Percentiles rank a stretch among this genome's conserved stretches.
Evolutionary conservation across 1,140 invertebrate species (phyloP).

Genomic region (Nasonia longicornis): DNA sequence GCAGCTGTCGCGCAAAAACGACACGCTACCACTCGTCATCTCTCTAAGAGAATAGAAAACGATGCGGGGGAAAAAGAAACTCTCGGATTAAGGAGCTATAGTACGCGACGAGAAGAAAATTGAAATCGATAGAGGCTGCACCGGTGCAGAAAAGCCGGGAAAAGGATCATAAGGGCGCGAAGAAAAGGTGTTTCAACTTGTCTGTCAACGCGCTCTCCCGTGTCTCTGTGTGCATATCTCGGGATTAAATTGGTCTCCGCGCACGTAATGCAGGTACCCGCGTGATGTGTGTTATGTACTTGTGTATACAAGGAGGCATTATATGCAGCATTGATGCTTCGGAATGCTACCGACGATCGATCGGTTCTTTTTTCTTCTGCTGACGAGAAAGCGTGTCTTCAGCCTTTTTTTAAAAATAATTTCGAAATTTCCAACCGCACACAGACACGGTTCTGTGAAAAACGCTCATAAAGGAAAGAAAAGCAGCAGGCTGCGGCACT

Average conservation of each 20-base stretch:
- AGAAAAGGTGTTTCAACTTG: conserved; percentile 50
- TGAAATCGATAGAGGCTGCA: conserved; percentile 26
- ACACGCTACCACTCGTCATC: background rate
- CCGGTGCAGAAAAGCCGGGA: background rate
- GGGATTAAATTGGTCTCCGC: conserved; percentile 27
- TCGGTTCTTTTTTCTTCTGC: no score
- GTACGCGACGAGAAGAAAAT: conserved; percentile 3
- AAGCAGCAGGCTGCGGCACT: background rate
- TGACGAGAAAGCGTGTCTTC: no score
- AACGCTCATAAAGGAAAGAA: conserved; percentile 17
- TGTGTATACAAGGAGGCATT: background rate
- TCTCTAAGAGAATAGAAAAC: background rate
- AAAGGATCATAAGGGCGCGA: background rate
- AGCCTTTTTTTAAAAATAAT: background rate
- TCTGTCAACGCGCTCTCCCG: conserved; percentile 32
- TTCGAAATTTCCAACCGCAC: background rate
- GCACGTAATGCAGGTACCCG: conserved; percentile 39
- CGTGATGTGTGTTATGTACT: conserved; percentile 1
- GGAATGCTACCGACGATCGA: background rate
- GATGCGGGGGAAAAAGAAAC: background rate
- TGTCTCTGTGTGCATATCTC: conserved; percentile 36
- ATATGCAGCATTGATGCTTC: background rate
- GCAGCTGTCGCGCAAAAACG: background rate
- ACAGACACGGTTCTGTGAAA: background rate
- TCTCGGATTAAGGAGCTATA: conserved; percentile 3